A percentile compares a stretch with the other conserved stretches of the same genome.
phyloP scores from a whole-genome alignment of 2,113 vertebrate species.

The Lathamus discolor region DNA sequence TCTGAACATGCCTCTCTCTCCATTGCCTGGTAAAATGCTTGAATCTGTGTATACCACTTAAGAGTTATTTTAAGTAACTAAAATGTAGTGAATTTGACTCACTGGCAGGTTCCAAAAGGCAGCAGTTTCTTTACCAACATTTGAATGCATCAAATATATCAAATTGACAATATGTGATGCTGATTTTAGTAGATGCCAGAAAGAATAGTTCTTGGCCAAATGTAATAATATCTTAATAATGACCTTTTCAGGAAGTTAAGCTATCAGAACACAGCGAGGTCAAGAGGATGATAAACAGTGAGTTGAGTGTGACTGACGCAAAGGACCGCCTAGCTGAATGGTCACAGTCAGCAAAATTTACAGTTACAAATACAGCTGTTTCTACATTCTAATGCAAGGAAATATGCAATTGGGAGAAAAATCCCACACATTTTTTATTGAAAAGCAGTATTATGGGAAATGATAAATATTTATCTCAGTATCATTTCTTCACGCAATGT shows the following conservation, averaged over 20 bases:
- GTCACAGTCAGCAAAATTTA: not conserved
- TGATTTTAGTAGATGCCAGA: not conserved
- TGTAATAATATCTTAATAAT: not conserved
- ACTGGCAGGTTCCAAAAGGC: not conserved
- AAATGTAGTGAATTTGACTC: not conserved
- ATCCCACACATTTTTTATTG: not conserved
- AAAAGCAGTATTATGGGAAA: not conserved
- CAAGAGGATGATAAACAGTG: not conserved
- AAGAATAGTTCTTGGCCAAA: not conserved
- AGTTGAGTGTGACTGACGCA: not conserved
- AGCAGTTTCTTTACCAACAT: not conserved
- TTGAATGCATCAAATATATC: not conserved
- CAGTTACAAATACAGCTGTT: not conserved
- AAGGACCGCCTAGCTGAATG: not conserved
- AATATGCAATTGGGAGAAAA: not conserved
- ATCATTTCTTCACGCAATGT: not conserved
- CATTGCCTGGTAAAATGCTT: not conserved
- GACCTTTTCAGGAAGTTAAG: not conserved
- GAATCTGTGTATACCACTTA: not conserved
- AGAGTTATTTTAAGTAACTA: not conserved
- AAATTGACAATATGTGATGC: not conserved
- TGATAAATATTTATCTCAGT: not conserved
- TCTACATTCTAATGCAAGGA: not conserved
- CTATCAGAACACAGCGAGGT: not conserved
- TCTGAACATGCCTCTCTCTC: not conserved